These are phyloP conservation scores for Drosophila prolongata DNA, from an alignment of 2,888 invertebrate genomes.

Conservation along the genomic window DNA sequence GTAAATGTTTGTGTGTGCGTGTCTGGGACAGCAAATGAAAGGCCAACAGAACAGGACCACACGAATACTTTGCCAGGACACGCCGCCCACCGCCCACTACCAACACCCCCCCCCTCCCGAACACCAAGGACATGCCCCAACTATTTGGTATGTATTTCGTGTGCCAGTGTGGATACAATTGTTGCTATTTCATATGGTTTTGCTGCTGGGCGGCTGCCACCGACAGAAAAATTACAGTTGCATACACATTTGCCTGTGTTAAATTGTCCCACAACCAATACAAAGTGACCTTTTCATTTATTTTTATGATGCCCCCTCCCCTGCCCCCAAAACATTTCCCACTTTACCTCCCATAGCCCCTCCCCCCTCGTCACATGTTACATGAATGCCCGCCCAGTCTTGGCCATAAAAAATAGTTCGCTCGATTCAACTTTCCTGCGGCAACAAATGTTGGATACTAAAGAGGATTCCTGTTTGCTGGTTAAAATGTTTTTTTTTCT, in stretches of 20 bases:
- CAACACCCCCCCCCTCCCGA: constrained; percentile 21
- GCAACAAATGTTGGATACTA: constrained; percentile 50
- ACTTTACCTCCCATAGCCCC: constrained; percentile 7
- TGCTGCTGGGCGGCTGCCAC: constrained; percentile 38
- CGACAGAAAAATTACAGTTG: constrained; percentile 76
- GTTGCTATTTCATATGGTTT: constrained; percentile 53
- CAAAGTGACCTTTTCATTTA: constrained; percentile 80
- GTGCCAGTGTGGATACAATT: constrained; percentile 38
- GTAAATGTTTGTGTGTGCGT: constrained; percentile 25
- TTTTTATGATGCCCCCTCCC: constrained; percentile 66
- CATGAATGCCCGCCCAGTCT: constrained; percentile 1
- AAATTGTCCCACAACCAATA: constrained; percentile 79
- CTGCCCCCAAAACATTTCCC: constrained; percentile 6
- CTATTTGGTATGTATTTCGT: constrained; percentile 70
- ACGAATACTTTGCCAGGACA: constrained; percentile 58
- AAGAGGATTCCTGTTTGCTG: constrained; percentile 41
- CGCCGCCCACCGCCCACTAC: constrained; percentile 6
- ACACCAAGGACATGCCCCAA: constrained; percentile 58
- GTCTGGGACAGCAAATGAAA: constrained; percentile 61
- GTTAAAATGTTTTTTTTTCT: constrained; percentile 17
- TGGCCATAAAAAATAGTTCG: constrained; percentile 56
- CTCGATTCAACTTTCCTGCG: constrained; percentile 46
- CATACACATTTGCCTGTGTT: constrained; percentile 77
- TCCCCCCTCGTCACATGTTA: constrained; percentile 1
- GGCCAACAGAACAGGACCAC: constrained; percentile 61